A percentile compares a stretch with the other conserved stretches of the same genome.
phyloP scores from a whole-genome alignment of 2,113 vertebrate genomes.

The Arvicanthis niloticus region DNA sequence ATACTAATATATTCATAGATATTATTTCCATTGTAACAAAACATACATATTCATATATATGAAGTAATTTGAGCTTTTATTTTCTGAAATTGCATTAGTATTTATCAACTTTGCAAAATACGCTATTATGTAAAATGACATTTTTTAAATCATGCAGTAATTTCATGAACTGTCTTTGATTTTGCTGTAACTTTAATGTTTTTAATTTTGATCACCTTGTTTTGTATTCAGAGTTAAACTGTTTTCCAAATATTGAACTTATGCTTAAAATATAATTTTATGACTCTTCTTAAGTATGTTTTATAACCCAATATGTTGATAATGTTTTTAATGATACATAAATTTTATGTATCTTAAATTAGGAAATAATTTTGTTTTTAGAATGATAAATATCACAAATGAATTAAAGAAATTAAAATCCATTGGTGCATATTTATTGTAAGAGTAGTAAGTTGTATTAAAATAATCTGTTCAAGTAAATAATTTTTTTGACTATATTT shows the following conservation, averaged over 20 bases:
- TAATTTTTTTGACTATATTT: neutral
- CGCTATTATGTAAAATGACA: neutral
- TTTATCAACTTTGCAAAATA: slow-evolving; percentile 53
- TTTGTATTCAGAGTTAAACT: slow-evolving; percentile 15
- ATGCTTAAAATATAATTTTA: neutral
- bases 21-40: slow-evolving; percentile 1
- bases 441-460: neutral
- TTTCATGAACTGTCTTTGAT: neutral
- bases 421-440: neutral
- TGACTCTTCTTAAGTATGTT: neutral
- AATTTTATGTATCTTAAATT: neutral
- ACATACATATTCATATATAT: neutral
- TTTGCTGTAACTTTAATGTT: slow-evolving; percentile 41
- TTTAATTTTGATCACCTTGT: neutral
- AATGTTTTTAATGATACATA: neutral
- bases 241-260: slow-evolving; percentile 52
- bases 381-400: neutral
- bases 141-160: neutral
- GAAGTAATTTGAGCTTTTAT: neutral
- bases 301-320: neutral
- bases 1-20: neutral
- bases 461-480: neutral
- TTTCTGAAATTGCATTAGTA: neutral
- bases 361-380: neutral
- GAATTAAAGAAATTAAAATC: neutral